phyloP scores from a whole-genome alignment of 2,113 vertebrate species.

The Eulemur macaco region DNA sequence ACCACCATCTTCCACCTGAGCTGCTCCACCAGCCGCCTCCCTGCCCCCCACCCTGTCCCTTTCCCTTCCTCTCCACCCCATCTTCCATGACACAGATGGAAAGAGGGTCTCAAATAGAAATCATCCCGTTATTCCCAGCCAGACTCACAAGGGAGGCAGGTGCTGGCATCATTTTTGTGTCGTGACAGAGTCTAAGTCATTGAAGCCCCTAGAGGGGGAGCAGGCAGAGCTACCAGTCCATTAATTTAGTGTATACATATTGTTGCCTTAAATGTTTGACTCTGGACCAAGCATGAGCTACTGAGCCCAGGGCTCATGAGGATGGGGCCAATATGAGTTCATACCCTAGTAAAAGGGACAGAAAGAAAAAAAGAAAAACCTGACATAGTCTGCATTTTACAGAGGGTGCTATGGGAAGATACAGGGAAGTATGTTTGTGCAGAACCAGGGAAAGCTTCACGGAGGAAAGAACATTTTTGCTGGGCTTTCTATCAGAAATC shows the following conservation, averaged over 20 bases:
- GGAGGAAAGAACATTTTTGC: not conserved
- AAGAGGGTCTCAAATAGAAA: not conserved
- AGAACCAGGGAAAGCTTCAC: not conserved
- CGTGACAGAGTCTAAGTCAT: not conserved
- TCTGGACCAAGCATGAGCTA: not conserved
- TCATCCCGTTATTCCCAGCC: not conserved
- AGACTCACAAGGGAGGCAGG: not conserved
- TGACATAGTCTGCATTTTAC: not conserved
- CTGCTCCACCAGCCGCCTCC: not conserved
- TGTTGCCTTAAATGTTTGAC: not conserved
- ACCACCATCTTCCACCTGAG: not conserved
- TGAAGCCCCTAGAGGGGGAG: not conserved
- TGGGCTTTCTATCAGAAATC: not conserved
- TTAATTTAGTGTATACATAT: not conserved
- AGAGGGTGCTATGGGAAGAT: not conserved
- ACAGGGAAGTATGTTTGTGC: not conserved
- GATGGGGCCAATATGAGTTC: not conserved
- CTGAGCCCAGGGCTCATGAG: not conserved
- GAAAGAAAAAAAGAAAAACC: not conserved
- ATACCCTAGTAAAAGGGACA: not conserved
- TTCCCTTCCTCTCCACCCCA: not conserved
- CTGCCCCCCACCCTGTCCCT: not conserved
- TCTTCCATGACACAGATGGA: not conserved
- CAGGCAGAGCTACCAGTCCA: not conserved
- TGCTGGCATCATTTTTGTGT: not conserved